A percentile compares a stretch with the other conserved stretches of the same genome.
phyloP scores from a whole-genome alignment of 2,797 vertebrate genomes.

The Lates japonicus region DNA sequence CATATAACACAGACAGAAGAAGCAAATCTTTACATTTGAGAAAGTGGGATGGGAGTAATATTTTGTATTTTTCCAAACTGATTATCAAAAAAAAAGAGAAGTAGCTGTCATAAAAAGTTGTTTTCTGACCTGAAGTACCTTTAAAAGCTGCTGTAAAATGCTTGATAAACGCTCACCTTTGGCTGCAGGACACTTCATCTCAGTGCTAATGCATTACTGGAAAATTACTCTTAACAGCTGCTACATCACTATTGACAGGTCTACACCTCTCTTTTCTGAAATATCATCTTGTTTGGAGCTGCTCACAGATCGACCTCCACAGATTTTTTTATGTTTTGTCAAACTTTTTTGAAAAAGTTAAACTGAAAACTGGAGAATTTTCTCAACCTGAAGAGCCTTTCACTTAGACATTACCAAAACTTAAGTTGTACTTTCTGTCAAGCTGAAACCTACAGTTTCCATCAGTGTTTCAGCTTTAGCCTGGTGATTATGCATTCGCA shows the following conservation, averaged over 20 bases:
- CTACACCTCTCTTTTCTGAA: slow-evolving; percentile 1
- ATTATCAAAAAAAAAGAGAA: not conserved
- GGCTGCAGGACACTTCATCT: slow-evolving; percentile 23
- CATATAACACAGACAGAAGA: not conserved
- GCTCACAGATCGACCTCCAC: no score
- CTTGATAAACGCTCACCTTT: slow-evolving; percentile 29
- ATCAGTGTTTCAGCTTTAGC: not conserved
- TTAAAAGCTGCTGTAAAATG: slow-evolving; percentile 34
- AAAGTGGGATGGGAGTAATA: not conserved
- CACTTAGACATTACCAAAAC: not conserved
- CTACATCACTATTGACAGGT: not conserved
- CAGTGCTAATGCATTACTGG: slow-evolving; percentile 21
- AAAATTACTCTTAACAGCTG: slow-evolving; percentile 4
- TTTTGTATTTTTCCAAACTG: not conserved
- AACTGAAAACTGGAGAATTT: not conserved
- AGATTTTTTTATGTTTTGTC: not conserved
- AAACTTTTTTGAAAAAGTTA: not conserved
- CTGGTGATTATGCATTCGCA: not conserved
- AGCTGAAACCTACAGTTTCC: no score
- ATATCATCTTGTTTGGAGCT: not conserved
- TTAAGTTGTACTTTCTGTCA: not conserved
- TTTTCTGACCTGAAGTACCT: slow-evolving; percentile 7
- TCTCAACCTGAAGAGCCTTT: not conserved
- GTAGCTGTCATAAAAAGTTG: not conserved
- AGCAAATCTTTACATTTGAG: not conserved